A percentile compares a stretch with the other conserved stretches of the same genome.
Conservation (phyloP, 2,888 invertebrate species). For the Rotaria socialis region DNA sequence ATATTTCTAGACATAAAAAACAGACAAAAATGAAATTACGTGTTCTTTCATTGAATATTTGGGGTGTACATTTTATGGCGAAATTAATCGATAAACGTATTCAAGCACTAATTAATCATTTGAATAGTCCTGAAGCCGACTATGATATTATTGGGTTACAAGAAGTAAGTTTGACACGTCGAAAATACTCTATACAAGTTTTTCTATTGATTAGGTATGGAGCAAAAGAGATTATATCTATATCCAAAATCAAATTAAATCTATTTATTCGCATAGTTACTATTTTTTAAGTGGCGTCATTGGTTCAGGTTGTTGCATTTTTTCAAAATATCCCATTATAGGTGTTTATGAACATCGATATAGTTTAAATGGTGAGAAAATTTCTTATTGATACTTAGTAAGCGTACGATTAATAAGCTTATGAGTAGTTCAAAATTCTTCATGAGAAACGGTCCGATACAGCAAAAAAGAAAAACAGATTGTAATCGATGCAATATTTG, state of each 20-base stretch:
- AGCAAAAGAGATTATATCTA: conserved; percentile 37
- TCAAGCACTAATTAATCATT: conserved; percentile 38
- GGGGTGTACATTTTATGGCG: not conserved
- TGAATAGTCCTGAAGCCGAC: not conserved
- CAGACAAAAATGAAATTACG: not conserved
- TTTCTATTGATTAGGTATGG: conserved; percentile 39
- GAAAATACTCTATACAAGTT: not conserved
- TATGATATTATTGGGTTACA: conserved; percentile 46
- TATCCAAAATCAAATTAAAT: conserved; percentile 25
- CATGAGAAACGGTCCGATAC: too few species aligned
- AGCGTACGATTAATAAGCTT: too few species aligned
- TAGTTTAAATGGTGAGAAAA: conserved; percentile 77
- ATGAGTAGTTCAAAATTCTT: too few species aligned
- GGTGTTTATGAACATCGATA: conserved; percentile 86
- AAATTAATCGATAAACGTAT: not conserved
- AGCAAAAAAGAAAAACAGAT: too few species aligned
- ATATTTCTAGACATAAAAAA: too few species aligned
- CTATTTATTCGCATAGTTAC: conserved; percentile 41
- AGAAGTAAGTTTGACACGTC: conserved; percentile 36
- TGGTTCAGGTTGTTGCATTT: conserved; percentile 58
- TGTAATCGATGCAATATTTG: too few species aligned
- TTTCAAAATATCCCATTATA: conserved; percentile 59
- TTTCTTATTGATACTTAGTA: too few species aligned
- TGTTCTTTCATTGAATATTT: conserved; percentile 14
- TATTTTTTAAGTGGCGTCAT: conserved; percentile 53